phyloP scores from a whole-genome alignment of 2,113 vertebrate species.

The Anguilla japonica region DNA sequence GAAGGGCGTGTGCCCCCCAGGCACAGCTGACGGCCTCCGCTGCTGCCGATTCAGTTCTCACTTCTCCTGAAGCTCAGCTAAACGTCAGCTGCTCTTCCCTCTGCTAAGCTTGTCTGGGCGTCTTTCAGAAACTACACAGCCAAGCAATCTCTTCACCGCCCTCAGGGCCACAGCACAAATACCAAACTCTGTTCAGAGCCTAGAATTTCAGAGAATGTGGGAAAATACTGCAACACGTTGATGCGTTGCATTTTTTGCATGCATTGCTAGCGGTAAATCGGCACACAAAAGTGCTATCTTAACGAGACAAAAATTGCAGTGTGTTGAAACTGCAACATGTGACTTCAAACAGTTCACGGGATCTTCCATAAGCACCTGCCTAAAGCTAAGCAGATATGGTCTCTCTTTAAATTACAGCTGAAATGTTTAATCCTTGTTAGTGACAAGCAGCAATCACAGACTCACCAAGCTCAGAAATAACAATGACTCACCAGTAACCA shows the following conservation, averaged over 20 bases:
- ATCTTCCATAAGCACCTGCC: neutral
- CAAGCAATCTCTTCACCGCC: neutral
- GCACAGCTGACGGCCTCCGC: constrained; percentile 1
- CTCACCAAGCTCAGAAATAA: neutral
- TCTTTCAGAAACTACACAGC: neutral
- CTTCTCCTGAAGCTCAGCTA: constrained; percentile 29
- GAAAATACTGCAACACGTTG: neutral
- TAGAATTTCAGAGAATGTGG: too few relatives aligned
- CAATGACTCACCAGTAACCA: neutral
- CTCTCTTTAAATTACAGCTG: neutral
- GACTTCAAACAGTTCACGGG: neutral
- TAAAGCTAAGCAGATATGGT: neutral
- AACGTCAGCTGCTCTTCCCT: constrained; percentile 19
- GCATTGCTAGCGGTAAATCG: neutral
- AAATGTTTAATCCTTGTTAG: neutral
- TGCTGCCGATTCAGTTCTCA: constrained; percentile 6
- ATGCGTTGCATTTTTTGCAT: neutral
- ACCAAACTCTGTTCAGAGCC: neutral
- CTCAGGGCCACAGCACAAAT: neutral
- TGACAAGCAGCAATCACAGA: neutral
- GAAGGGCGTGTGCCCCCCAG: neutral
- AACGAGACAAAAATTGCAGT: neutral
- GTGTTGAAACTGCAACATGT: neutral
- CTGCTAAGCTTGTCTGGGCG: neutral
- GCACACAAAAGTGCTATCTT: neutral